Conservation (phyloP, 2,888 invertebrate genomes). For the Dorcus parallelipipedus region DNA sequence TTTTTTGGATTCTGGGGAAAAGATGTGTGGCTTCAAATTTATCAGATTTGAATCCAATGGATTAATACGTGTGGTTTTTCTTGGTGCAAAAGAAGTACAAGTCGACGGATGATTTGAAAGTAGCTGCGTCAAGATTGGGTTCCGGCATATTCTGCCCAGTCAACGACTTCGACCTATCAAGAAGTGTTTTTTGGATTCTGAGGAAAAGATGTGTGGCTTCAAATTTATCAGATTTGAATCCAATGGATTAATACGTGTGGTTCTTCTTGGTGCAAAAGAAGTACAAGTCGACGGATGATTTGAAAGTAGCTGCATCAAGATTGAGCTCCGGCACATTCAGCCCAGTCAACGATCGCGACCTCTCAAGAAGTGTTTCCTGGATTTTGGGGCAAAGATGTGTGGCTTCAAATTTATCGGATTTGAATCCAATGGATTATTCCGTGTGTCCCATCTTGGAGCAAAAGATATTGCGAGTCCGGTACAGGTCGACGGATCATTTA, state of each 20-base stretch:
- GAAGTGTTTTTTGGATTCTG: background rate
- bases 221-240: background rate
- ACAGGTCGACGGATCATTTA: background rate
- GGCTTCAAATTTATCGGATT: background rate
- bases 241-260: background rate
- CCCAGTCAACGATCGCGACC: background rate
- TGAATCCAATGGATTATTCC: background rate
- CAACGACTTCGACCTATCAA: background rate
- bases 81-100: background rate
- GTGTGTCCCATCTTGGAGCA: background rate
- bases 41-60: background rate
- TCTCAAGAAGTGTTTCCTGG: background rate
- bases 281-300: background rate
- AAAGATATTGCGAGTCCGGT: background rate
- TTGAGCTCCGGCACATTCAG: background rate
- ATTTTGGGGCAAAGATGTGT: background rate
- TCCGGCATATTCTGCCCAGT: background rate
- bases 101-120: background rate
- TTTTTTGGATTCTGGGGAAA: background rate
- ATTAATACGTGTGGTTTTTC: background rate
- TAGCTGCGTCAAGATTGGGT: background rate
- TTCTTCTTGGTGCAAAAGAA: background rate
- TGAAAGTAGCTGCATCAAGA: background rate
- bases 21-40: background rate
- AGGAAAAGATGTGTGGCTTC: background rate